These are phyloP conservation scores for Littorina saxatilis DNA, from an alignment of 1,140 invertebrate species.

Conservation along the genomic window DNA sequence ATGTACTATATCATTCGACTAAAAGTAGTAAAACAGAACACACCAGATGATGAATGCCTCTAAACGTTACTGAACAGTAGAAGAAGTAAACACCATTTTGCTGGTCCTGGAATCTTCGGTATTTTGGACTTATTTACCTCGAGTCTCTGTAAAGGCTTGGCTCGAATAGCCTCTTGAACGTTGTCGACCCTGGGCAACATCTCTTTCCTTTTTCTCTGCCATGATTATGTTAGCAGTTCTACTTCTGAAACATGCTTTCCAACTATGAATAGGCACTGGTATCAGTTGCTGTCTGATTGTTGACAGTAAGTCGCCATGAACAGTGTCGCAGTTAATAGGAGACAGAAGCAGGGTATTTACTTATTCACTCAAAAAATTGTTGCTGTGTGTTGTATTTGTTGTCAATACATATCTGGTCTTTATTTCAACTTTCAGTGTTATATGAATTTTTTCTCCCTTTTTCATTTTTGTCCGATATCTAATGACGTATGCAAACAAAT, in stretches of 20 bases:
- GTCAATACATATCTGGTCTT: neutral
- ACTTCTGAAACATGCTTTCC: neutral
- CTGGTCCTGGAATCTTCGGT: too few relatives aligned
- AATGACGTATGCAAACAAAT: neutral
- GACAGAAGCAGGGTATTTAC: too few relatives aligned
- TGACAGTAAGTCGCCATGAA: slow-evolving; percentile 34
- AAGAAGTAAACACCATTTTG: too few relatives aligned
- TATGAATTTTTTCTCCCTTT: neutral
- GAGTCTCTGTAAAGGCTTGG: neutral
- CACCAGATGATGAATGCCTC: too few relatives aligned
- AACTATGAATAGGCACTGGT: neutral
- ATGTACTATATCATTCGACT: too few relatives aligned
- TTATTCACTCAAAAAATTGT: too few relatives aligned
- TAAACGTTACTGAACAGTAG: too few relatives aligned
- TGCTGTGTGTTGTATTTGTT: neutral
- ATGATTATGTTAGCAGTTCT: neutral
- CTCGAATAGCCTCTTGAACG: slow-evolving; percentile 2
- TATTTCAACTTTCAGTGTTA: neutral
- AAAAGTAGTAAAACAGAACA: too few relatives aligned
- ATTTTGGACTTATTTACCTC: neutral
- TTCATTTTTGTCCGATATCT: neutral
- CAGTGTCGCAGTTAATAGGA: slow-evolving; percentile 1
- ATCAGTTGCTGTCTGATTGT: slow-evolving; percentile 17
- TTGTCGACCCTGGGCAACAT: neutral
- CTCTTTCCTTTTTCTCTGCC: slow-evolving; percentile 31